Conservation (phyloP, 2,888 invertebrate genomes). For the Bellardia bayeri region DNA sequence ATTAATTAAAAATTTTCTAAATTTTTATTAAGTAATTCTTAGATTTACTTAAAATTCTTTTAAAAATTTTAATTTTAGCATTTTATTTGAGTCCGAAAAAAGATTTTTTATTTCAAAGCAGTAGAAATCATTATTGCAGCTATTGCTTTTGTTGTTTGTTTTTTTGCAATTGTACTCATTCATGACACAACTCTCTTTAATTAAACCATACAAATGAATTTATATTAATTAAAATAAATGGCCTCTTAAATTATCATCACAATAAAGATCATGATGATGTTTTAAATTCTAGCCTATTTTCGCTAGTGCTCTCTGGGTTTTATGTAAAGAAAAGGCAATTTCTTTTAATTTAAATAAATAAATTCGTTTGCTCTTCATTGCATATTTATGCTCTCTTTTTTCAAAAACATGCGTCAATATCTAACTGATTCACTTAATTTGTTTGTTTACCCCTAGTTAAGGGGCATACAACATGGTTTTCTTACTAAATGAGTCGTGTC, state of each 20-base stretch:
- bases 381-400: background rate
- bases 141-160: background rate
- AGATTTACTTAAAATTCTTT: too few species aligned
- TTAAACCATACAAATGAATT: constrained; percentile 38
- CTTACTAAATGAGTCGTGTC: background rate
- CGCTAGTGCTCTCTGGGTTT: background rate
- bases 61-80: too few species aligned
- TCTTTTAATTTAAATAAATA: constrained; percentile 28
- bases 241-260: constrained; percentile 15
- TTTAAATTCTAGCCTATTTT: background rate
- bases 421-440: constrained; percentile 42
- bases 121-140: too few species aligned
- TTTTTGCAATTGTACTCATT: too few species aligned
- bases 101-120: too few species aligned
- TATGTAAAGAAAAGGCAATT: background rate
- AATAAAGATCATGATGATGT: constrained; percentile 22
- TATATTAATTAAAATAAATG: constrained; percentile 62
- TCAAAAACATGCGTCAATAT: constrained; percentile 29
- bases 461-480: constrained; percentile 3
- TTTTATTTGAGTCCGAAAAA: too few species aligned
- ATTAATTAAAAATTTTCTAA: too few species aligned
- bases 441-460: background rate
- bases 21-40: too few species aligned
- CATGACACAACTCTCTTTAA: constrained; percentile 28
- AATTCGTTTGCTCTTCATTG: background rate